A percentile compares a stretch with the other conserved stretches of the same genome.
Conservation (phyloP, 2,888 invertebrate species). For the Shargacucullia verbasci region DNA sequence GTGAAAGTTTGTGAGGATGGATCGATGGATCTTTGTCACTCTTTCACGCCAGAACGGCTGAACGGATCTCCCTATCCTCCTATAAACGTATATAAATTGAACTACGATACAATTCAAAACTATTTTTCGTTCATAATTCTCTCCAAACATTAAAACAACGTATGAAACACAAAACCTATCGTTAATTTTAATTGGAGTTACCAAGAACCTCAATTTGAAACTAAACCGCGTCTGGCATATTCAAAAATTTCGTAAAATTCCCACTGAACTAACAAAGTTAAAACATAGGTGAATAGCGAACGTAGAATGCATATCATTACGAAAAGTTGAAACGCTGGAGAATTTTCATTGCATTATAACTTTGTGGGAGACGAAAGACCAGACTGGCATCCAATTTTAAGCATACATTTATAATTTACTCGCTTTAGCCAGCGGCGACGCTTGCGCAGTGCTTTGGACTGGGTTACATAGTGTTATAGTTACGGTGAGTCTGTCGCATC, state of each 20-base stretch:
- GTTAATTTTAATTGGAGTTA: slow-evolving; percentile 1
- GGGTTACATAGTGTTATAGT: too few relatives aligned
- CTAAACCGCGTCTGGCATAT: slow-evolving; percentile 8
- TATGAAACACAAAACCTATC: neutral
- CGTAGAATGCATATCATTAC: slow-evolving; percentile 32
- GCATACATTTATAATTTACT: slow-evolving; percentile 35
- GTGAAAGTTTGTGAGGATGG: too few relatives aligned
- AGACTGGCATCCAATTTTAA: slow-evolving; percentile 22
- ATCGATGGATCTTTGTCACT: too few relatives aligned
- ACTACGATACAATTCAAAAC: too few relatives aligned
- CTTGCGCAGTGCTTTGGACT: neutral
- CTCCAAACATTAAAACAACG: too few relatives aligned
- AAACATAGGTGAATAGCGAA: slow-evolving; percentile 17
- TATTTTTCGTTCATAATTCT: too few relatives aligned
- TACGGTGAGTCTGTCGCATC: too few relatives aligned
- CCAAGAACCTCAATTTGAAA: slow-evolving; percentile 3
- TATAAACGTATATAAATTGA: too few relatives aligned
- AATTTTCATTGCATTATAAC: slow-evolving; percentile 43
- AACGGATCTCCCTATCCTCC: too few relatives aligned
- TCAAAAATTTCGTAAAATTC: slow-evolving; percentile 6
- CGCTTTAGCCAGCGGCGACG: slow-evolving; percentile 1
- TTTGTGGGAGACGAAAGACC: slow-evolving; percentile 28
- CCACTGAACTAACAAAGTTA: slow-evolving; percentile 20
- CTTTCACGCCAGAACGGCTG: too few relatives aligned
- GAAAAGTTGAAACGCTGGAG: slow-evolving; percentile 24